phyloP scores from a whole-genome alignment of 2,797 vertebrate genomes.

The Acanthornis magna region DNA sequence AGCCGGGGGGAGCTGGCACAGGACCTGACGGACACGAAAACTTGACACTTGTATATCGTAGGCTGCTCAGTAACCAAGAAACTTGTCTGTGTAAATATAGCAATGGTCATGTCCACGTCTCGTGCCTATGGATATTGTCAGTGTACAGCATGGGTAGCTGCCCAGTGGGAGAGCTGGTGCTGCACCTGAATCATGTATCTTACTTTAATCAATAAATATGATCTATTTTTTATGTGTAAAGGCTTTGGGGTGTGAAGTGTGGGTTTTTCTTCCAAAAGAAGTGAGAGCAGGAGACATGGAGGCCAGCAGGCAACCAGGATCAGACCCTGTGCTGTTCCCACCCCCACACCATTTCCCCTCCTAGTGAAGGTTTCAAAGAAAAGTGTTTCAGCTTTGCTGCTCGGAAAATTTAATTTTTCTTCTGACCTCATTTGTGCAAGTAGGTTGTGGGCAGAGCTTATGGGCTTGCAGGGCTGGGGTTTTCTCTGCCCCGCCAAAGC shows the following conservation, averaged over 20 bases:
- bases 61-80: slow-evolving; percentile 21
- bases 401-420: background rate
- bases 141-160: background rate
- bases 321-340: background rate
- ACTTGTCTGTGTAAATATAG: background rate
- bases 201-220: slow-evolving; percentile 74
- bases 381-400: background rate
- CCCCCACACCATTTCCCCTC: rapidly evolving
- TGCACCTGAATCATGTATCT: slow-evolving; percentile 47
- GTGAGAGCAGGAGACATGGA: background rate
- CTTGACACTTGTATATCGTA: background rate
- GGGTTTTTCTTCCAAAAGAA: background rate
- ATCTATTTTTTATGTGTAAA: slow-evolving; percentile 72
- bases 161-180: background rate
- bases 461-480: background rate
- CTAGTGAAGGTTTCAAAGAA: background rate
- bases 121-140: background rate
- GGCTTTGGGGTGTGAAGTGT: background rate
- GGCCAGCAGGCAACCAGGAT: background rate
- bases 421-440: background rate
- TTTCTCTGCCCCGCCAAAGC: background rate
- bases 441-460: background rate
- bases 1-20: background rate
- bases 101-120: background rate
- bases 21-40: background rate